A percentile compares a stretch with the other conserved stretches of the same genome.
Conservation (phyloP, 2,888 invertebrate species). For the Meteorus cinctellus region DNA sequence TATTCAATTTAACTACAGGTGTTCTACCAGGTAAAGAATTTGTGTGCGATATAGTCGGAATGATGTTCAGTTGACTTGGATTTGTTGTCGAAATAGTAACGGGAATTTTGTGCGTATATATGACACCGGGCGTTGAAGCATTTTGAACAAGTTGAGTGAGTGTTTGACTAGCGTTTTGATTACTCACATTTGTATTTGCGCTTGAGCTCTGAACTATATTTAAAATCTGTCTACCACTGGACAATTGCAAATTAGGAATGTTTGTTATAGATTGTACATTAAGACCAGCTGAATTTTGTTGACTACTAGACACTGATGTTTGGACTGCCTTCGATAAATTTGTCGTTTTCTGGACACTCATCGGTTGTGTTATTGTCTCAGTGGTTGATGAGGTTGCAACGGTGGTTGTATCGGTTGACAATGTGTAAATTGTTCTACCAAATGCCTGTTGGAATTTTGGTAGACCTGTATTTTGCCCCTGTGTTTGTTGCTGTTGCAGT, state of each 20-base stretch:
- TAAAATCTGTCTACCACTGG: conserved; percentile 64
- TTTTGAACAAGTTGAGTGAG: conserved; percentile 68
- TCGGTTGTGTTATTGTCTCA: conserved; percentile 55
- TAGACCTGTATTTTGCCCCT: conserved; percentile 72
- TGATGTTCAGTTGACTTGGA: conserved; percentile 68
- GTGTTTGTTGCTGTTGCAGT: conserved; percentile 31
- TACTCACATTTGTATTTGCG: conserved; percentile 53
- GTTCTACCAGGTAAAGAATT: conserved; percentile 65
- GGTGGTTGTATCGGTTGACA: conserved; percentile 50
- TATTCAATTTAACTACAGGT: conserved; percentile 71
- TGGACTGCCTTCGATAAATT: conserved; percentile 72
- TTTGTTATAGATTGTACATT: conserved; percentile 66
- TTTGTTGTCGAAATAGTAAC: conserved; percentile 75
- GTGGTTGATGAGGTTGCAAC: conserved; percentile 47
- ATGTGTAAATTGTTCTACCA: conserved; percentile 80
- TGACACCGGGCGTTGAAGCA: conserved; percentile 78
- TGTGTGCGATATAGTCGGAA: conserved; percentile 67
- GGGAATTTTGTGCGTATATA: conserved; percentile 83
- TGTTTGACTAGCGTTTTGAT: conserved; percentile 61
- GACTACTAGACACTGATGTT: conserved; percentile 65
- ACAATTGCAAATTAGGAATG: conserved; percentile 65
- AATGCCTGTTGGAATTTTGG: conserved; percentile 88
- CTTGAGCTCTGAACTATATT: conserved; percentile 67
- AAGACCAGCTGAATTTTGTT: conserved; percentile 56
- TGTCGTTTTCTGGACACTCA: conserved; percentile 58